A percentile compares a stretch with the other conserved stretches of the same genome.
Evolutionary conservation across 2,113 vertebrate species (phyloP).

Genomic region (Nesoenas mayeri): DNA sequence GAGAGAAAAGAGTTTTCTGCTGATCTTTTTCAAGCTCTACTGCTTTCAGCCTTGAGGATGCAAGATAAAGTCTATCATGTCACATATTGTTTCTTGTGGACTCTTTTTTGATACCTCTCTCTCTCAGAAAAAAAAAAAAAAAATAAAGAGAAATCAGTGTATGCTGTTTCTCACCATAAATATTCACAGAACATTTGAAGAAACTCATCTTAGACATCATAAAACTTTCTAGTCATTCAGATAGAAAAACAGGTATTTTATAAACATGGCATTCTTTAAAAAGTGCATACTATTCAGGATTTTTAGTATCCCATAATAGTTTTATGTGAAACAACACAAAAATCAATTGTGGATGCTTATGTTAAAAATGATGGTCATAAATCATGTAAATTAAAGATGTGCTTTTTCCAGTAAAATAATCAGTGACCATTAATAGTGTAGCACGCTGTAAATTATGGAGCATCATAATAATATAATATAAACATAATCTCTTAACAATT

Average conservation of each 20-base stretch:
- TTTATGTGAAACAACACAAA: not conserved
- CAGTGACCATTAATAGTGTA: not conserved
- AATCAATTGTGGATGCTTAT: not conserved
- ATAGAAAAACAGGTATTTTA: not conserved
- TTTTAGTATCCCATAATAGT: not conserved
- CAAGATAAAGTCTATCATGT: not conserved
- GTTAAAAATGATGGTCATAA: not conserved
- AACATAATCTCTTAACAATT: not conserved
- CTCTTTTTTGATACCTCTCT: not conserved
- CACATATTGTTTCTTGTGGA: not conserved
- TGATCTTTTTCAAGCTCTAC: not conserved
- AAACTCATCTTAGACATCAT: not conserved
- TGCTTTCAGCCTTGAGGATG: not conserved
- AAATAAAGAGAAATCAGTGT: too few relatives aligned
- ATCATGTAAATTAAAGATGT: not conserved
- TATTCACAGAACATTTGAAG: not conserved
- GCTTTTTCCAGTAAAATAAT: slow-evolving; percentile 10
- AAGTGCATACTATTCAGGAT: not conserved
- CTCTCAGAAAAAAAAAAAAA: too few relatives aligned
- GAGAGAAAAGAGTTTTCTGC: not conserved
- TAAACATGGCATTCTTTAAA: not conserved
- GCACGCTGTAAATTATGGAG: not conserved
- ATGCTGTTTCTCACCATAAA: not conserved
- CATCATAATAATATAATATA: too few relatives aligned
- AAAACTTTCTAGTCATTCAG: not conserved